These are phyloP conservation scores for Acanthopleura granulata DNA, from an alignment of 2,888 invertebrate genomes.

Conservation along the genomic window DNA sequence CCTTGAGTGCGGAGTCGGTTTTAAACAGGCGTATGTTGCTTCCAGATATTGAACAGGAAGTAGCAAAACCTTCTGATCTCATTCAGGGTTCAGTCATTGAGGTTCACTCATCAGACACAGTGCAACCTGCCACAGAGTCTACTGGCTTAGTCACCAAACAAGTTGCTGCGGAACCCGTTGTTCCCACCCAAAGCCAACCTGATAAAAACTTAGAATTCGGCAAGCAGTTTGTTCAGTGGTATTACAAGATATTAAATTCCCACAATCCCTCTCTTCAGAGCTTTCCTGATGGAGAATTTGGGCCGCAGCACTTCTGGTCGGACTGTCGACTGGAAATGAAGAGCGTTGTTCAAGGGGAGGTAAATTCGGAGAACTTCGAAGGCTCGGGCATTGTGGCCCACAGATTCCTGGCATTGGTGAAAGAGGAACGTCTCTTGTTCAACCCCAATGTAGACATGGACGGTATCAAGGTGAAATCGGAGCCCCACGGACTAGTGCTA, in stretches of 20 bases:
- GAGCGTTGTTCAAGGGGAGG: slow-evolving; percentile 27
- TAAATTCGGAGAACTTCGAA: slow-evolving; percentile 32
- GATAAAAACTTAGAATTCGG: slow-evolving; percentile 34
- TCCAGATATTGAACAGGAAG: too few species aligned
- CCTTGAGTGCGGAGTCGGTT: too few species aligned
- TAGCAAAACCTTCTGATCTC: too few species aligned
- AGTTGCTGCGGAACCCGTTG: background rate
- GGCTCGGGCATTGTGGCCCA: slow-evolving; percentile 44
- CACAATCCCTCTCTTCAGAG: slow-evolving; percentile 38
- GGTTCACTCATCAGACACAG: too few species aligned
- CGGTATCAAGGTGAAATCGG: slow-evolving; percentile 75
- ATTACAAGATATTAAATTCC: slow-evolving; percentile 57
- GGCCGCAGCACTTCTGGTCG: slow-evolving; percentile 62
- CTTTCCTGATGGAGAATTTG: slow-evolving; percentile 45
- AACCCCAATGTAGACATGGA: slow-evolving; percentile 75
- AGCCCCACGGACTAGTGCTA: slow-evolving; percentile 76
- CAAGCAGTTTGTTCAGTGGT: slow-evolving; percentile 59
- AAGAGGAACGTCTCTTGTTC: slow-evolving; percentile 68
- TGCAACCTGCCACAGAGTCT: too few species aligned
- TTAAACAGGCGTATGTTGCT: too few species aligned
- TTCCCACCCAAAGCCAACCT: background rate
- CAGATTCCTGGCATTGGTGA: slow-evolving; percentile 44
- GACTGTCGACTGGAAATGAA: slow-evolving; percentile 47
- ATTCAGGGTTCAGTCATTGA: too few species aligned
- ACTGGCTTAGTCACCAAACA: too few species aligned